Evolutionary conservation across 2,113 vertebrate genomes (phyloP).

Genomic region (Coracopsis vasa): DNA sequence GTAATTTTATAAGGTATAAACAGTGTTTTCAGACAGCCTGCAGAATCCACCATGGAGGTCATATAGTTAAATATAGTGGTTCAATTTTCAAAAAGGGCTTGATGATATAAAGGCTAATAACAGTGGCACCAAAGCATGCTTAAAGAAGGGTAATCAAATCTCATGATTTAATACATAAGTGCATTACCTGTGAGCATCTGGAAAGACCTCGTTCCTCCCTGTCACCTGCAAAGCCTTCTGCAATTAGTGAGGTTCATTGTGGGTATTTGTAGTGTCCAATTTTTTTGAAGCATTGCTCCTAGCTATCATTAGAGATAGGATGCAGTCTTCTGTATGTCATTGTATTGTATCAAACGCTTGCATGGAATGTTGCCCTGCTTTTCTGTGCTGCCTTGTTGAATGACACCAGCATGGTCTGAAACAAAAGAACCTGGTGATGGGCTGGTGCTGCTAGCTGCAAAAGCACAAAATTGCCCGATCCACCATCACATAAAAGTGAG

Average conservation of each 20-base stretch:
- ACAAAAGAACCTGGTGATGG: neutral
- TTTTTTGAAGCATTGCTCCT: neutral
- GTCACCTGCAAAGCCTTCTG: slow-evolving; percentile 10
- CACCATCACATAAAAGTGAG: neutral
- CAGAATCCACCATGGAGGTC: neutral
- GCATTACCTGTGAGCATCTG: neutral
- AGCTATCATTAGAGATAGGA: neutral
- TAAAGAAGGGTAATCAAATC: slow-evolving; percentile 13
- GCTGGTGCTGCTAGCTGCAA: neutral
- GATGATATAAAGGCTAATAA: slow-evolving; percentile 20
- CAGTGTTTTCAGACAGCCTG: neutral
- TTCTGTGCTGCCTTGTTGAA: neutral
- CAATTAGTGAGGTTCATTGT: slow-evolving; percentile 6
- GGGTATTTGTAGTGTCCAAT: neutral
- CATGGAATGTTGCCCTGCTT: neutral
- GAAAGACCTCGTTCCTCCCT: neutral
- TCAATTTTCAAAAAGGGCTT: slow-evolving; percentile 4
- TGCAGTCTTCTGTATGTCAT: neutral
- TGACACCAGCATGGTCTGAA: neutral
- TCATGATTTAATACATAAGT: slow-evolving; percentile 12
- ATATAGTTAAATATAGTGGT: slow-evolving; percentile 29
- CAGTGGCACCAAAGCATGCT: neutral
- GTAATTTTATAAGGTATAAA: neutral
- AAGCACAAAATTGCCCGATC: neutral
- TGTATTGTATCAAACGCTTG: fast-evolving